These are phyloP conservation scores for Nomada ferruginata DNA, from an alignment of 2,888 invertebrate genomes.

Conservation along the genomic window DNA sequence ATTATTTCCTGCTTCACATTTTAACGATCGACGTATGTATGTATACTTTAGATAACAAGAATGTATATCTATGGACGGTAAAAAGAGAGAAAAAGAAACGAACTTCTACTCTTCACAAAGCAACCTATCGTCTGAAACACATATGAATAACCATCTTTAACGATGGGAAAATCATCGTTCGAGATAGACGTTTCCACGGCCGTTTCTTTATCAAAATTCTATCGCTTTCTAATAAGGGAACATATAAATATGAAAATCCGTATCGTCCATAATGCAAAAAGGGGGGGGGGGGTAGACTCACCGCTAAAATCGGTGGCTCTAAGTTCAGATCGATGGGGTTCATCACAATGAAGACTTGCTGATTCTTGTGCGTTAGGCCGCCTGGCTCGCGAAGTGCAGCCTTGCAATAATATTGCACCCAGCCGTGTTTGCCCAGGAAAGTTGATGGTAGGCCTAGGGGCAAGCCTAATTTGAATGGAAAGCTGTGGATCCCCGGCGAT, in stretches of 20 bases:
- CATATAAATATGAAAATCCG: slow-evolving; percentile 4
- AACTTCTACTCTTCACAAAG: background rate
- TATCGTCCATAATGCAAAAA: slow-evolving; percentile 12
- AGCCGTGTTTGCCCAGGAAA: slow-evolving; percentile 96
- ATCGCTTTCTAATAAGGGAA: background rate
- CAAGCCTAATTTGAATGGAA: slow-evolving; percentile 96
- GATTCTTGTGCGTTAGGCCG: slow-evolving; percentile 96
- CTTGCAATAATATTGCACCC: slow-evolving; percentile 98
- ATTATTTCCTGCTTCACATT: background rate
- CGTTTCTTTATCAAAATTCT: background rate
- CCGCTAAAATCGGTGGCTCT: slow-evolving; percentile 94
- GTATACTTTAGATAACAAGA: background rate
- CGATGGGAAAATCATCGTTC: background rate
- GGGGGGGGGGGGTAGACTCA: slow-evolving; percentile 85
- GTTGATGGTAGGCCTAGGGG: slow-evolving; percentile 96
- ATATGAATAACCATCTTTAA: background rate
- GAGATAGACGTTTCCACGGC: background rate
- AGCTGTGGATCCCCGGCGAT: slow-evolving; percentile 97
- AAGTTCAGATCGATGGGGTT: slow-evolving; percentile 96
- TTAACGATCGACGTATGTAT: background rate
- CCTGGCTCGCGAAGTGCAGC: slow-evolving; percentile 94
- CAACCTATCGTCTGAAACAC: background rate
- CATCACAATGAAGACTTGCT: slow-evolving; percentile 98
- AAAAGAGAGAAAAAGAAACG: no score
- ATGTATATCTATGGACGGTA: background rate